Evolutionary conservation across 1,140 invertebrate species (phyloP).

Genomic region (Laupala kohalensis): DNA sequence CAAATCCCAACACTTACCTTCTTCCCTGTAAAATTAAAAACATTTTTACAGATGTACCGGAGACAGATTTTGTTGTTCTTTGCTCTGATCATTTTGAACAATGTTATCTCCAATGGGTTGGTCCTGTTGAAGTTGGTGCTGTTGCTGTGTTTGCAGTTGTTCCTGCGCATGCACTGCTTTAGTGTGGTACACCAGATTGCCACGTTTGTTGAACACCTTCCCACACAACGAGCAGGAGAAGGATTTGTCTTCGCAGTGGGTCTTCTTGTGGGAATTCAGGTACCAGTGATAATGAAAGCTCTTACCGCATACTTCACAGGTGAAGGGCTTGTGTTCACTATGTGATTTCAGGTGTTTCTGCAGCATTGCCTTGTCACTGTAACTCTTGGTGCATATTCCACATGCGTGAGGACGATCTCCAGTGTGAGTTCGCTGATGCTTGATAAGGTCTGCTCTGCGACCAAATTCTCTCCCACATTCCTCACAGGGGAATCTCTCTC

Average conservation of each 20-base stretch:
- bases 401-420: constrained; percentile 35
- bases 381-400: constrained; percentile 10
- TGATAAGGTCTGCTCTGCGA: constrained; percentile 39
- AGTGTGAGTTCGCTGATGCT: constrained; percentile 45
- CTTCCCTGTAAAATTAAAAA: too few relatives aligned
- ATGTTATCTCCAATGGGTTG: too few relatives aligned
- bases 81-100: too few relatives aligned
- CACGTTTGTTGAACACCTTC: constrained; percentile 10
- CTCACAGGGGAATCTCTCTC: constrained; percentile 21
- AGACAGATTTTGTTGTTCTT: too few relatives aligned
- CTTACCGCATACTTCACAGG: constrained; percentile 13
- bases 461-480: constrained; percentile 34
- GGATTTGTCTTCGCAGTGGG: constrained; percentile 8
- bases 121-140: neutral
- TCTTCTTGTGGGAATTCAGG: constrained; percentile 14
- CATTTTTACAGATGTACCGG: too few relatives aligned
- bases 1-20: too few relatives aligned
- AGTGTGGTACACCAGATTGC: constrained; percentile 6
- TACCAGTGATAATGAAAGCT: constrained; percentile 15
- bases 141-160: neutral
- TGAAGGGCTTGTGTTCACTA: constrained; percentile 11
- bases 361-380: constrained; percentile 9
- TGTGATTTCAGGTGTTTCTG: constrained; percentile 14
- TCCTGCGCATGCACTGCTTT: neutral
- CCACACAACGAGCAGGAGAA: constrained; percentile 7